These are phyloP conservation scores for Aplochiton taeniatus DNA, from an alignment of 2,797 vertebrate genomes.

Conservation along the genomic window DNA sequence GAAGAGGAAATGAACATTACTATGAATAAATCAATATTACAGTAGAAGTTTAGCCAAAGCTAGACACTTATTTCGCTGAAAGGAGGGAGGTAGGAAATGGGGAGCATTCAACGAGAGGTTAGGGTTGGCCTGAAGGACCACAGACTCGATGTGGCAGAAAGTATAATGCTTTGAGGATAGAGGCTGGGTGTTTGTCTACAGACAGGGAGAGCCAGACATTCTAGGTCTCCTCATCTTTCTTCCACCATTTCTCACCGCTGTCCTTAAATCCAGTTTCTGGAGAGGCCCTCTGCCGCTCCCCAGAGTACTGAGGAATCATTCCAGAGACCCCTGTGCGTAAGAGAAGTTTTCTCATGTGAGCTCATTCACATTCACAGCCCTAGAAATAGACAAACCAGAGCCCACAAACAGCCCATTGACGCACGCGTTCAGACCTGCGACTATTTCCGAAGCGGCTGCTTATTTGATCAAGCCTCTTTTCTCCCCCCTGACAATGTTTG, in stretches of 20 bases:
- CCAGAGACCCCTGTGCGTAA: constrained; percentile 68
- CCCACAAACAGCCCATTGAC: constrained; percentile 52
- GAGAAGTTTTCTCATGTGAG: constrained; percentile 69
- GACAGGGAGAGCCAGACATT: constrained; percentile 19
- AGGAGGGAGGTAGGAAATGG: no score
- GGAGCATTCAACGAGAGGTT: no score
- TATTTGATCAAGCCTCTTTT: constrained; percentile 60
- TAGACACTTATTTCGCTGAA: no score
- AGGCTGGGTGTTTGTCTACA: background rate
- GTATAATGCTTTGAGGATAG: background rate
- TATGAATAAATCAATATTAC: no score
- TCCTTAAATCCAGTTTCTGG: constrained; percentile 70
- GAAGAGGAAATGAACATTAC: no score
- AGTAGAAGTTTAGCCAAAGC: no score
- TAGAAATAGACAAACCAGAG: constrained; percentile 66
- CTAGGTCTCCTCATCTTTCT: constrained; percentile 43
- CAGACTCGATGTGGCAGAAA: background rate
- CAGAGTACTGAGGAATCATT: constrained; percentile 62
- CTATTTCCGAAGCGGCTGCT: constrained; percentile 67
- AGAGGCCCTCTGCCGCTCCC: constrained; percentile 54
- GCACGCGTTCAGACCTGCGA: constrained; percentile 61
- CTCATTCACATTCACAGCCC: constrained; percentile 67
- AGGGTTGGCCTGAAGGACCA: no score
- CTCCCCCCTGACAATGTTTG: constrained; percentile 61
- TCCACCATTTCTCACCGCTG: constrained; percentile 48